Conservation (phyloP, 2,113 vertebrate species). For the Bagarius yarrelli region DNA sequence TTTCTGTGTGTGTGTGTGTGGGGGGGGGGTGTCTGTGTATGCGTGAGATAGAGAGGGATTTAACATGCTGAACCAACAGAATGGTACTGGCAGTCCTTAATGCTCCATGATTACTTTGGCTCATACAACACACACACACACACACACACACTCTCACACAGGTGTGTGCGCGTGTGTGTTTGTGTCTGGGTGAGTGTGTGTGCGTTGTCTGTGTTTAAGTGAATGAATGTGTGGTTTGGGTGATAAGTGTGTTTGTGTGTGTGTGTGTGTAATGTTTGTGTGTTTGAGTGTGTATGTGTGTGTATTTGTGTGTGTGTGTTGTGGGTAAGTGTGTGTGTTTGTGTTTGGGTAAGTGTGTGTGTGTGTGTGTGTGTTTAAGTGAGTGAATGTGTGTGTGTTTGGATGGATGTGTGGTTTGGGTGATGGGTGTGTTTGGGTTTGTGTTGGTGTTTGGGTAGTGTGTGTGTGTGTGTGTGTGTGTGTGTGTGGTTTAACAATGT, state of each 20-base stretch:
- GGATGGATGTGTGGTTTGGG: too few relatives aligned
- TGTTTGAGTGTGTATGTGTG: background rate
- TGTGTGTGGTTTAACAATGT: too few relatives aligned
- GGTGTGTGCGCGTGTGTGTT: background rate
- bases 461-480: too few relatives aligned
- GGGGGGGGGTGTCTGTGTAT: conserved; percentile 14
- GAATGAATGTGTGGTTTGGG: too few relatives aligned
- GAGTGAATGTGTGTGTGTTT: too few relatives aligned
- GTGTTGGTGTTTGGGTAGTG: too few relatives aligned
- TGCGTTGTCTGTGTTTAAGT: too few relatives aligned
- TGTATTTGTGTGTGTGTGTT: background rate
- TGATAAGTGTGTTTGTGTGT: background rate
- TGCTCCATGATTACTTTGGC: conserved; percentile 60
- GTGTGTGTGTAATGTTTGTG: too few relatives aligned
- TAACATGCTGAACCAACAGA: conserved; percentile 53
- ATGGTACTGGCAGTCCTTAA: conserved; percentile 48
- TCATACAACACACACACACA: background rate
- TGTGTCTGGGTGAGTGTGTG: too few relatives aligned
- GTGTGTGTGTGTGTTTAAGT: background rate
- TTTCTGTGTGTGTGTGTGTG: background rate
- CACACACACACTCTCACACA: background rate
- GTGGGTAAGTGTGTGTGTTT: too few relatives aligned
- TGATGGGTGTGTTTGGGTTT: too few relatives aligned
- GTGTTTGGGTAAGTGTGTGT: background rate
- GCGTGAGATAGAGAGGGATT: too few relatives aligned